Evolutionary conservation across 2,888 invertebrate genomes (phyloP).

Genomic region (Cataglyphis cursor): DNA sequence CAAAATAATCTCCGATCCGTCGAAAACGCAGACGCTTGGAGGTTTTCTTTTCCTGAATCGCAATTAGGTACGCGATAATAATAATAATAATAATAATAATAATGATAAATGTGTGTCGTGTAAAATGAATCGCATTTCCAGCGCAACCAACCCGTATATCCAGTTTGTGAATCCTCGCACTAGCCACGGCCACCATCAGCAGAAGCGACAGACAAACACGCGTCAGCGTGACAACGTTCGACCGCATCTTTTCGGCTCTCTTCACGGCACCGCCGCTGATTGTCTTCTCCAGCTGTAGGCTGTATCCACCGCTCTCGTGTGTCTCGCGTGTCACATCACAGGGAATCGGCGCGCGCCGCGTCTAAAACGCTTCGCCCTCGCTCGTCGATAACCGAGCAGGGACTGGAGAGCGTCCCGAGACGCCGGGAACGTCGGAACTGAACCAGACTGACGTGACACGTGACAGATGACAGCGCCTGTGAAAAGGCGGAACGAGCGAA

Average conservation of each 20-base stretch:
- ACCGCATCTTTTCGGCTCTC: slow-evolving; percentile 17
- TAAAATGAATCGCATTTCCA: neutral
- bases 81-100: neutral
- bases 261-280: slow-evolving; percentile 73
- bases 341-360: slow-evolving; percentile 52
- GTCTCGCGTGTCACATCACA: slow-evolving; percentile 73
- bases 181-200: slow-evolving; percentile 70
- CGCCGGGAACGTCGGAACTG: slow-evolving; percentile 36
- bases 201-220: slow-evolving; percentile 70
- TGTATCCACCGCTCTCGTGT: slow-evolving; percentile 16
- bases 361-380: slow-evolving; percentile 18
- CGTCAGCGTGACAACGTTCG: slow-evolving; percentile 31
- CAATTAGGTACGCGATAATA: neutral
- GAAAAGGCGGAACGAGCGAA: slow-evolving; percentile 48
- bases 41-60: neutral
- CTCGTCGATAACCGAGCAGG: slow-evolving; percentile 77
- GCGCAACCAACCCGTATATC: slow-evolving; percentile 88
- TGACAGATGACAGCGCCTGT: neutral
- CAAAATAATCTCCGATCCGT: neutral
- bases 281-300: slow-evolving; percentile 39
- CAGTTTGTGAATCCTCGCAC: slow-evolving; percentile 89
- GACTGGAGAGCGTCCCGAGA: slow-evolving; percentile 66
- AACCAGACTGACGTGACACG: slow-evolving; percentile 28
- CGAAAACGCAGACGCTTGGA: neutral
- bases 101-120: neutral